Percentiles rank a stretch among this genome's conserved stretches.
Conservation (phyloP, 2,888 invertebrate genomes). For the Phaedon cochleariae region DNA sequence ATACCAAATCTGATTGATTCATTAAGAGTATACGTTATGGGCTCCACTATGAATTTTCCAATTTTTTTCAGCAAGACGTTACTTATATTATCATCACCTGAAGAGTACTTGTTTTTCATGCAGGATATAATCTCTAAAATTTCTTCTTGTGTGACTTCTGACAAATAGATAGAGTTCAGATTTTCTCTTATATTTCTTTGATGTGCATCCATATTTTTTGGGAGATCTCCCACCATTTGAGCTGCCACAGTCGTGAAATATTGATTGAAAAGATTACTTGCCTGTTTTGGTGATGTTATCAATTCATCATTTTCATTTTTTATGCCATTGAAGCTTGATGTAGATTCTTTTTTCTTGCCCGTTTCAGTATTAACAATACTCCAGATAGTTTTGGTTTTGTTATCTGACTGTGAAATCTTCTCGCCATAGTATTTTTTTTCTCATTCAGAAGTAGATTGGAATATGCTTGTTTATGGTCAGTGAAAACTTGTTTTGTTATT, state of each 20-base stretch:
- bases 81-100: neutral
- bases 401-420: neutral
- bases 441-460: conserved; percentile 4
- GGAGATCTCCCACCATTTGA: neutral
- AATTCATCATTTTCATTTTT: neutral
- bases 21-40: neutral
- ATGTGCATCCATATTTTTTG: neutral
- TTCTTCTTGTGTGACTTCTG: neutral
- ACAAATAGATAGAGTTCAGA: neutral
- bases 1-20: neutral
- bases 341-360: too few species aligned
- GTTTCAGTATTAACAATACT: too few species aligned
- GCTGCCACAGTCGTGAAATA: neutral
- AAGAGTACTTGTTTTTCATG: neutral
- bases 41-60: neutral
- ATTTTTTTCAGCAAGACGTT: neutral
- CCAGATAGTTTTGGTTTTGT: neutral
- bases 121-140: neutral
- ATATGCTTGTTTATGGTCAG: neutral
- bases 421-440: conserved; percentile 1
- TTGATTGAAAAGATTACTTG: neutral
- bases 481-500: neutral
- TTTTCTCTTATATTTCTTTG: neutral
- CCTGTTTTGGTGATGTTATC: neutral
- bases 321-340: neutral